A percentile compares a stretch with the other conserved stretches of the same genome.
Evolutionary conservation across 1,140 invertebrate genomes (phyloP).

Genomic region (Dreissena rostriformis): DNA sequence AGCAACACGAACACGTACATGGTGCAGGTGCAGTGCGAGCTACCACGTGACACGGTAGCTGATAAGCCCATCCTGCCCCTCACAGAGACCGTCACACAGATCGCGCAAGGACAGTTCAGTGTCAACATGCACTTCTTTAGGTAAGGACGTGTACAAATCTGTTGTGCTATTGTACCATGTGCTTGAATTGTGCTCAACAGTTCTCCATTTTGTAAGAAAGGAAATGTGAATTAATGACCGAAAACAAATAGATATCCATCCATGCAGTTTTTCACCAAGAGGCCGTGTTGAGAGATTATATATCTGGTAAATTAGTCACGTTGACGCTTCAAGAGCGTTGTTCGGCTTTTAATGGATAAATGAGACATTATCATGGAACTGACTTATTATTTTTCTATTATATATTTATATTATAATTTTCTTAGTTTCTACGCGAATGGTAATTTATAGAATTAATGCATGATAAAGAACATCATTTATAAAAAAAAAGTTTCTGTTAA

Average conservation of each 20-base stretch:
- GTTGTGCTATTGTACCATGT: constrained; percentile 6
- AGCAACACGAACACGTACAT: constrained; percentile 65
- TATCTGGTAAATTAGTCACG: no score
- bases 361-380: no score
- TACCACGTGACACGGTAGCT: constrained; percentile 50
- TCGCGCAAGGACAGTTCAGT: constrained; percentile 63
- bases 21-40: constrained; percentile 65
- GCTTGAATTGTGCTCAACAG: neutral
- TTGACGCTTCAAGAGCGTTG: no score
- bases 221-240: neutral
- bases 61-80: constrained; percentile 56
- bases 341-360: no score
- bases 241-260: neutral
- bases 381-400: no score
- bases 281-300: no score
- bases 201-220: neutral
- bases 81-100: constrained; percentile 68
- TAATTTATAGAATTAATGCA: no score
- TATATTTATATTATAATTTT: no score
- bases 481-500: no score
- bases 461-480: no score
- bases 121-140: constrained; percentile 55
- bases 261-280: no score
- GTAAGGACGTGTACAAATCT: constrained; percentile 35
- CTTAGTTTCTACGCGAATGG: no score